Evolutionary conservation across 2,888 invertebrate genomes (phyloP).

Genomic region (Busseola fusca): DNA sequence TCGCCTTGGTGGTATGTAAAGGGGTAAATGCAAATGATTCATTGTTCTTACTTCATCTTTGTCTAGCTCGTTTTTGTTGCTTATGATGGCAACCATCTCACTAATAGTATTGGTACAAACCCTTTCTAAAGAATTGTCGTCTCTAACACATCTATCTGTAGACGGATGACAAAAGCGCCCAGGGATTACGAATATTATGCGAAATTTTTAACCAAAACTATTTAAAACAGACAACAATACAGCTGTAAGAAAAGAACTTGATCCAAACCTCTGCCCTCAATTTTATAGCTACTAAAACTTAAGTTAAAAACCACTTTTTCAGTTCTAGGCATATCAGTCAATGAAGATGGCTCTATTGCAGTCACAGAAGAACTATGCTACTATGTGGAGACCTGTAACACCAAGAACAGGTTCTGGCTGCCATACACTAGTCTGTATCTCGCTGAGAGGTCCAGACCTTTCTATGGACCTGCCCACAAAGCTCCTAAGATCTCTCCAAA

Average conservation of each 20-base stretch:
- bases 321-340: constrained; percentile 81
- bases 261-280: no score
- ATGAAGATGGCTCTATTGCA: constrained; percentile 72
- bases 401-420: constrained; percentile 78
- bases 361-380: constrained; percentile 80
- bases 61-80: no score
- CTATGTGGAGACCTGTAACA: constrained; percentile 78
- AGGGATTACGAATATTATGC: background rate
- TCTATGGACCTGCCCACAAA: constrained; percentile 76
- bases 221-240: background rate
- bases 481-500: constrained; percentile 62
- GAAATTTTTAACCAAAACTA: no score
- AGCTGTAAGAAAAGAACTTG: background rate
- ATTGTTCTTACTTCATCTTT: background rate
- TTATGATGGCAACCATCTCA: background rate
- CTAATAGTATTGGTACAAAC: background rate
- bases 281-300: background rate
- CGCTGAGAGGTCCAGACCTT: constrained; percentile 82
- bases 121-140: background rate
- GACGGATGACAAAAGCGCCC: background rate
- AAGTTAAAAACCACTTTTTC: background rate
- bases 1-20: background rate
- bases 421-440: constrained; percentile 81
- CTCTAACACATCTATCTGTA: background rate
- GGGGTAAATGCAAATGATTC: background rate